Conservation (phyloP, 2,797 vertebrate genomes). For the Platalea minor region DNA sequence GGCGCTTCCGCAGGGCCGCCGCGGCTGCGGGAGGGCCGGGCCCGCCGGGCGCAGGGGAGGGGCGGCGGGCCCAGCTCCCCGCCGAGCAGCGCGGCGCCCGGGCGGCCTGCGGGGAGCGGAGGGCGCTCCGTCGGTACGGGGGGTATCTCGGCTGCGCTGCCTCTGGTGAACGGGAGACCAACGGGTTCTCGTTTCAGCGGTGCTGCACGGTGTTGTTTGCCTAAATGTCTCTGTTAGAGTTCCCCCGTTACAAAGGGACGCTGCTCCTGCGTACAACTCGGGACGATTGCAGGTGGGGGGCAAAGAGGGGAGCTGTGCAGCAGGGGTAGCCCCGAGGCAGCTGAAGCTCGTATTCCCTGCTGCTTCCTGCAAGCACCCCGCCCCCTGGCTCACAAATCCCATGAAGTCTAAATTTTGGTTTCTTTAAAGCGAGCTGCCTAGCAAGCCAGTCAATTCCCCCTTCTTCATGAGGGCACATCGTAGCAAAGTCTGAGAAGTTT, state of each 20-base stretch:
- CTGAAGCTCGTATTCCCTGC: not conserved
- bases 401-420: not conserved
- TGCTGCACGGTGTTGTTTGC: not conserved
- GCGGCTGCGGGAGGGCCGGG: not conserved
- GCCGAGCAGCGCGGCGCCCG: too few species aligned
- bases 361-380: not conserved
- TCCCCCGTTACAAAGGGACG: rapidly evolving
- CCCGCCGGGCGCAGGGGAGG: rapidly evolving
- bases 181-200: rapidly evolving
- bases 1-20: not conserved
- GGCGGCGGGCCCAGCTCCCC: too few species aligned
- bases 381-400: rapidly evolving
- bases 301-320: too few species aligned
- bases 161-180: rapidly evolving
- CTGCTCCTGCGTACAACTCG: rapidly evolving
- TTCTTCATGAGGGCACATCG: too few species aligned
- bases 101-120: not conserved
- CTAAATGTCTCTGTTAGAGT: rapidly evolving
- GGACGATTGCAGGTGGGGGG: too few species aligned
- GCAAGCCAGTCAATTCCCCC: not conserved
- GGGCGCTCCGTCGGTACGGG: rapidly evolving
- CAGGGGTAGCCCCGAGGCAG: not conserved
- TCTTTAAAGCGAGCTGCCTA: not conserved
- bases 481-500: not conserved
- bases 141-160: rapidly evolving